Percentiles rank a stretch among this genome's conserved stretches.
Evolutionary conservation across 53 echinoderm and acorn worm genomes (phyloP).

Genomic region (Astropecten irregularis): DNA sequence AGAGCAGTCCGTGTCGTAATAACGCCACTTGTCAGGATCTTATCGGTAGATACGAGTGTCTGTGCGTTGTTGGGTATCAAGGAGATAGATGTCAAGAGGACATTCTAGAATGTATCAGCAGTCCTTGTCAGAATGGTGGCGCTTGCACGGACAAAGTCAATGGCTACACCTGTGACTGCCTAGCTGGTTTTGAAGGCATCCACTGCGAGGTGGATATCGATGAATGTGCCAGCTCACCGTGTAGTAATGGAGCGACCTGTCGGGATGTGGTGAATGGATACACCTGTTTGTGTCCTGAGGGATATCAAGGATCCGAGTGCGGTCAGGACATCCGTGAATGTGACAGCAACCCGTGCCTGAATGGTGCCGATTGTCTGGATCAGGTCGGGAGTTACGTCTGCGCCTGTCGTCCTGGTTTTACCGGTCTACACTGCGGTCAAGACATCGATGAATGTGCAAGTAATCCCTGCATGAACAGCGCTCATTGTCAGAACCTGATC

Average conservation of each 20-base stretch:
- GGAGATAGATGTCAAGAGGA: constrained; percentile 45
- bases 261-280: constrained; percentile 67
- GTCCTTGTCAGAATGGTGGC: constrained; percentile 50
- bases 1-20: constrained; percentile 43
- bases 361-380: constrained; percentile 61
- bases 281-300: constrained; percentile 60
- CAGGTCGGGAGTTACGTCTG: constrained; percentile 61
- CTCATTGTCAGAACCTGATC: constrained; percentile 44
- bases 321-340: constrained; percentile 53
- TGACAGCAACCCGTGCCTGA: constrained; percentile 52
- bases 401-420: constrained; percentile 59
- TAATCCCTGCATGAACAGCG: constrained; percentile 54
- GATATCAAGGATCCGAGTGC: constrained; percentile 65
- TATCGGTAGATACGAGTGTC: constrained; percentile 47
- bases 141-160: constrained; percentile 37
- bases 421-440: constrained; percentile 53
- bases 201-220: constrained; percentile 47
- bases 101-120: constrained; percentile 56
- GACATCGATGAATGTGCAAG: constrained; percentile 67
- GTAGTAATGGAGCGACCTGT: constrained; percentile 63
- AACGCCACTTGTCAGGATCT: constrained; percentile 41
- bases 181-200: constrained; percentile 44
- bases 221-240: constrained; percentile 57
- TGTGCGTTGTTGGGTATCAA: constrained; percentile 41
- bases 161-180: constrained; percentile 49